Percentiles rank a stretch among this genome's conserved stretches.
Evolutionary conservation across 2,113 vertebrate genomes (phyloP).

Genomic region (Poeciliopsis retropinna): DNA sequence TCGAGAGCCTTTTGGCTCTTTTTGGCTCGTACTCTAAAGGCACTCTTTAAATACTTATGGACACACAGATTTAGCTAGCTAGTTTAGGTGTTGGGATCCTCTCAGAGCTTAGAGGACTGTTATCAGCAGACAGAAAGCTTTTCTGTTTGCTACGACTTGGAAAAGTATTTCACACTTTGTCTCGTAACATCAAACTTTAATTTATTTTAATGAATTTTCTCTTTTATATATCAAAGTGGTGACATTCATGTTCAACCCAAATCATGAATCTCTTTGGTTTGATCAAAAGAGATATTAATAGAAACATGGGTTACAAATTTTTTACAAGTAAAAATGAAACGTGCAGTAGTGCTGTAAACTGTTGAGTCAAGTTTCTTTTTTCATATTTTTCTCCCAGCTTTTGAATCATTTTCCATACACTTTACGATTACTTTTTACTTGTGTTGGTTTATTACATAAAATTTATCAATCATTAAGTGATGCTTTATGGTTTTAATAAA

Average conservation of each 20-base stretch:
- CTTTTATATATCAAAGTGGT: too few species aligned
- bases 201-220: not conserved
- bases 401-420: too few species aligned
- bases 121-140: not conserved
- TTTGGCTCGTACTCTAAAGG: slow-evolving; percentile 46
- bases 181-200: not conserved
- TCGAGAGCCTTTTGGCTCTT: slow-evolving; percentile 63
- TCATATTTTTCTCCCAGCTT: too few species aligned
- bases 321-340: too few species aligned
- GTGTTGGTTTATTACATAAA: not conserved
- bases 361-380: too few species aligned
- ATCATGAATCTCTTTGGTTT: too few species aligned
- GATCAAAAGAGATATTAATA: not conserved
- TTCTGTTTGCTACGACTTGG: not conserved
- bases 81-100: slow-evolving; percentile 8
- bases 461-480: not conserved
- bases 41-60: slow-evolving; percentile 3
- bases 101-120: slow-evolving; percentile 2
- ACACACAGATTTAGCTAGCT: slow-evolving; percentile 27
- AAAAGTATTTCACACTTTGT: too few species aligned
- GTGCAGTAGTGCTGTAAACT: too few species aligned
- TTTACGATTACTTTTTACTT: not conserved
- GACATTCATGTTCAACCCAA: too few species aligned
- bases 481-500: not conserved
- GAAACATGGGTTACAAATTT: too few species aligned